Base-by-base conservation (phyloP, 23 tunicate species). In the Phallusia fumigata region DNA sequence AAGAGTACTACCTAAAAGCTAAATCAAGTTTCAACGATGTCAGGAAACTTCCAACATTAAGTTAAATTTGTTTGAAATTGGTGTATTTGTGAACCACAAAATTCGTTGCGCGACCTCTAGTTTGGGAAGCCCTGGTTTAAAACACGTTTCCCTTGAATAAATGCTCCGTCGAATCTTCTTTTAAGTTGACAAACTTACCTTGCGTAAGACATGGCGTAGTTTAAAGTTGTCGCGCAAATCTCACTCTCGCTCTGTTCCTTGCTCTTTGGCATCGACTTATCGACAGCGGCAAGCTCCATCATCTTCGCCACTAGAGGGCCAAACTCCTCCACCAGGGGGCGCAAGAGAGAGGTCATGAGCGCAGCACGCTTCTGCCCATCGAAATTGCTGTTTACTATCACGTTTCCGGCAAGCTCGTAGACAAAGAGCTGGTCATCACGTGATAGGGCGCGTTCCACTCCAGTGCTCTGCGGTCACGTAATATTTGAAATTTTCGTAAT, bases 181-280 rank as follows among this genome's bases (percentile, higher is more conserved):
- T 40, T 3, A 40, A 40, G 8, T 10, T 3, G 8, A 3, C 47
- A 24, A 24, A 74, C 81, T 52, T 30, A 89, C 94, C 94, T 94
- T 30, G 98, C 98, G 73, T 94, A 94, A 16, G 90, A 86, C 98
- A 94, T 94, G 52, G 93, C 86, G 74, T 94, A 94, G 82, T 89
- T 94, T 18, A 94, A 77, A 30, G 92, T 80, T 26, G 75, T 82
- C 6, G 98, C 98, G 33, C 35, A 80, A 26, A 79, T 10, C 40
- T 79, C 88, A 72, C 97, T 87, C 73, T 73, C 78, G 19, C 5
- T 74, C 3, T 13, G 22, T 30, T 32, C 31, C 77, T 19, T 31
- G 77, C 30, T 74, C 34, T 77, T 45, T 22, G 8, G 32, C 8
- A 26, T 35, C 22, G 32, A 5, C 73, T 79, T 65, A 1, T 31